phyloP scores from a whole-genome alignment of 2,888 invertebrate genomes.

The Diarsia brunnea region DNA sequence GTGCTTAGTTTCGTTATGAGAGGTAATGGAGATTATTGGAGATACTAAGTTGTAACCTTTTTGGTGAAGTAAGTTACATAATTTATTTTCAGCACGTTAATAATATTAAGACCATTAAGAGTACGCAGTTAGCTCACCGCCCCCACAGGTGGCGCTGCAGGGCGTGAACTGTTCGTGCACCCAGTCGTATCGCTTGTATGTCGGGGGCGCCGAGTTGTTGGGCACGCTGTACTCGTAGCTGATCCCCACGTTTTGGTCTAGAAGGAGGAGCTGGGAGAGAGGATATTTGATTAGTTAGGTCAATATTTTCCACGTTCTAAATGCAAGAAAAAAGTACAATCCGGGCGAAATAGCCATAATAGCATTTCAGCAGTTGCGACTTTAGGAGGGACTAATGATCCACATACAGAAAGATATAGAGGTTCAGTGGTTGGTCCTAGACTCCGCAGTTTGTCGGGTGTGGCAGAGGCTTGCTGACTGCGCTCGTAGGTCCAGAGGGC shows the following conservation, averaged over 20 bases:
- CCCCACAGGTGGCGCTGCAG: conserved; percentile 97
- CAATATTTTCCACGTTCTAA: not conserved
- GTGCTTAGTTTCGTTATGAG: no score
- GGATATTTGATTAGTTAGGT: not conserved
- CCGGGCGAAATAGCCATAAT: not conserved
- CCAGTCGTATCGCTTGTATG: conserved; percentile 96
- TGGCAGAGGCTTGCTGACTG: conserved; percentile 94
- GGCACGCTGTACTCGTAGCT: conserved; percentile 97
- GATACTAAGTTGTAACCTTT: no score
- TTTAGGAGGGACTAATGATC: not conserved
- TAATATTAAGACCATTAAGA: not conserved
- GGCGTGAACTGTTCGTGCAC: conserved; percentile 93
- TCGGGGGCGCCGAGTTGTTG: conserved; percentile 91
- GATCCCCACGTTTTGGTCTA: conserved; percentile 95
- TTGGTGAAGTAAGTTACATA: no score
- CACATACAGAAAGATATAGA: conserved; percentile 94
- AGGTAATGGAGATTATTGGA: no score
- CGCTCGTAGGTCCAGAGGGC: conserved; percentile 97
- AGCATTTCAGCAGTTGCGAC: not conserved
- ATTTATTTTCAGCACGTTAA: no score
- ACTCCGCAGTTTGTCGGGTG: conserved; percentile 96
- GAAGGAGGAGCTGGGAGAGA: conserved; percentile 93
- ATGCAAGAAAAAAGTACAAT: not conserved
- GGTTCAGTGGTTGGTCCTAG: conserved; percentile 98
- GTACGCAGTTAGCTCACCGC: conserved; percentile 90